phyloP scores from a whole-genome alignment of 1,140 invertebrate species.

The Nephotettix cincticeps region DNA sequence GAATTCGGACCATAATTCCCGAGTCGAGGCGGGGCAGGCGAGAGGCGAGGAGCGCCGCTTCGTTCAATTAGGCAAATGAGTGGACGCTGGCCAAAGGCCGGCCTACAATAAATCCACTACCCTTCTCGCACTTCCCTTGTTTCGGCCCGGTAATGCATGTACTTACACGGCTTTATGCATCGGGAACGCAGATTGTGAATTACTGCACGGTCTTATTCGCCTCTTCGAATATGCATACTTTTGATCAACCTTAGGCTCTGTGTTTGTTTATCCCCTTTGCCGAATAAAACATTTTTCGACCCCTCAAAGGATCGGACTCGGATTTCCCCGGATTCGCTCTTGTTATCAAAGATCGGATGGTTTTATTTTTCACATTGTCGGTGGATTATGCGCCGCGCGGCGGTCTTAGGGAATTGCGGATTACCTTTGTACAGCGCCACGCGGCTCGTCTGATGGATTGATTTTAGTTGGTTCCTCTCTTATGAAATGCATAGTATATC shows the following conservation, averaged over 20 bases:
- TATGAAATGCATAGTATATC: too few species aligned
- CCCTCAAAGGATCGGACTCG: conserved; percentile 6
- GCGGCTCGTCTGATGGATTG: too few species aligned
- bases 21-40: too few species aligned
- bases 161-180: conserved; percentile 17
- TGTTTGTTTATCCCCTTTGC: background rate
- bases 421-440: conserved; percentile 2
- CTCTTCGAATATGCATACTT: conserved; percentile 18
- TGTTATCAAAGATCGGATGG: conserved; percentile 3
- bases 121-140: background rate
- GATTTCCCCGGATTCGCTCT: background rate
- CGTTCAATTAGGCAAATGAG: conserved; percentile 16
- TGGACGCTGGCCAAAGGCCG: background rate
- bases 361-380: conserved; percentile 9
- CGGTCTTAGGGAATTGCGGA: background rate
- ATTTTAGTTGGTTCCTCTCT: background rate
- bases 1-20: conserved; percentile 8
- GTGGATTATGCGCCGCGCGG: background rate
- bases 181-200: conserved; percentile 5
- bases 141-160: background rate
- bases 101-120: conserved; percentile 1
- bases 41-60: background rate
- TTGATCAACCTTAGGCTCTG: conserved; percentile 15
- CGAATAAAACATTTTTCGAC: background rate
- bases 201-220: conserved; percentile 2